Percentiles rank a stretch among this genome's conserved stretches.
These are phyloP conservation scores for Bombus superbus DNA, from an alignment of 1,140 invertebrate genomes.

Conservation along the genomic window DNA sequence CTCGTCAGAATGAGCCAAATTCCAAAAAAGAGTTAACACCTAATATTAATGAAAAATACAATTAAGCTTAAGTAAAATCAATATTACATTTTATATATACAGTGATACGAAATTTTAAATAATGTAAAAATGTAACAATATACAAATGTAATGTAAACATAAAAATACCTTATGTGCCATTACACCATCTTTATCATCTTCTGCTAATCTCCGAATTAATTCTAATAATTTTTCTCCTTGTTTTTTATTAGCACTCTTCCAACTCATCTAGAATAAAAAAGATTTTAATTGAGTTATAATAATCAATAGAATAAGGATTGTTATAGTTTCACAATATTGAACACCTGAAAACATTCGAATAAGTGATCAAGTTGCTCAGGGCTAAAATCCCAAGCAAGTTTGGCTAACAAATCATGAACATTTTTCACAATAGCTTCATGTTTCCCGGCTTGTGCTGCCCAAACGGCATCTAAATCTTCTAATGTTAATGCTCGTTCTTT, in stretches of 20 bases:
- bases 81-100: neutral
- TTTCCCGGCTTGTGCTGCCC: slow-evolving; percentile 97
- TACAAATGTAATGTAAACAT: neutral
- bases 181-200: slow-evolving; percentile 99
- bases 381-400: slow-evolving; percentile 99
- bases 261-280: slow-evolving; percentile 88
- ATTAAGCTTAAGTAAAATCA: slow-evolving; percentile 15
- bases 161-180: slow-evolving; percentile 96
- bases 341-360: slow-evolving; percentile 98
- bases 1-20: slow-evolving; percentile 97
- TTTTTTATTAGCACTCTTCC: slow-evolving; percentile 97
- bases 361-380: slow-evolving; percentile 98
- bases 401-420: slow-evolving; percentile 97
- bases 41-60: slow-evolving; percentile 72
- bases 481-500: slow-evolving; percentile 96
- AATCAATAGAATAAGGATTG: neutral
- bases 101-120: neutral
- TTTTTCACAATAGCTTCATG: slow-evolving; percentile 98
- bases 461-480: slow-evolving; percentile 96
- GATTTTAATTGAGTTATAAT: slow-evolving; percentile 20
- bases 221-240: slow-evolving; percentile 98
- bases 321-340: slow-evolving; percentile 24
- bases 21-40: slow-evolving; percentile 98
- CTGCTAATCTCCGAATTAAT: slow-evolving; percentile 96
- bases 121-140: too few species aligned